Base-by-base conservation (phyloP, 1,140 invertebrate genomes). In the Paracyclopina nana region DNA sequence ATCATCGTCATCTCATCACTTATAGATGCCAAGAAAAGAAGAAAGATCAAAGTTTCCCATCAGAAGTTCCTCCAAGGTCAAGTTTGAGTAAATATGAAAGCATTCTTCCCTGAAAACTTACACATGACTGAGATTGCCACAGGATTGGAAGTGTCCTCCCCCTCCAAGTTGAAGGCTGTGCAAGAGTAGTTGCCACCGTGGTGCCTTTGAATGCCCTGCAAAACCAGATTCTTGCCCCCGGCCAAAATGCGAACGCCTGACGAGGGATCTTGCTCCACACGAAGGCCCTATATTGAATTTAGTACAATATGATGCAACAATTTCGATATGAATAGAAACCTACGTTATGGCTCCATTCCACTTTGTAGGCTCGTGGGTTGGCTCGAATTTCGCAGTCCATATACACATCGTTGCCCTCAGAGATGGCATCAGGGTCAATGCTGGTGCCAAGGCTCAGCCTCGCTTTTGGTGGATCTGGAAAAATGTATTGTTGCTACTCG, bases 261-360 rank as follows among this genome's bases (percentile, higher is more conserved):
- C 2, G 34, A 38, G 34, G 34, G 34, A 38, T 38, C 34, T 16
- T n/a, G 34, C 20, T 38, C 34, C 34, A 38, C 34, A 8, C n/a
- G 34, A 38, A 38, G 14, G 3, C 34, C 34, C 34, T 38, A 38
- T n/a, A n/a, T n/a, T n/a, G n/a, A n/a, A n/a, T n/a, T n/a, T n/a
- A n/a, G n/a, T n/a, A n/a, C n/a, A n/a, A n/a, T n/a, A n/a, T n/a
- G n/a, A n/a, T n/a, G n/a, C n/a, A n/a, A n/a, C n/a, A n/a, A n/a
- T n/a, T n/a, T n/a, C n/a, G n/a, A n/a, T n/a, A n/a, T n/a, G 29
- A 20, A 16, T 38, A 12, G 8, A 25, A 50, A 79, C 80, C 82
- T 69, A 86, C 85, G 63, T 88, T 83, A 65, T 88, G 83, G 60
- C 80, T 81, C 82, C 82, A 88, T 38, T 81, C 69, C 55, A 88